Percentiles rank a stretch among this genome's conserved stretches.
phyloP scores from a whole-genome alignment of 37 sponge, comb jelly and placozoan genomes.

The Spongilla lacustris region DNA sequence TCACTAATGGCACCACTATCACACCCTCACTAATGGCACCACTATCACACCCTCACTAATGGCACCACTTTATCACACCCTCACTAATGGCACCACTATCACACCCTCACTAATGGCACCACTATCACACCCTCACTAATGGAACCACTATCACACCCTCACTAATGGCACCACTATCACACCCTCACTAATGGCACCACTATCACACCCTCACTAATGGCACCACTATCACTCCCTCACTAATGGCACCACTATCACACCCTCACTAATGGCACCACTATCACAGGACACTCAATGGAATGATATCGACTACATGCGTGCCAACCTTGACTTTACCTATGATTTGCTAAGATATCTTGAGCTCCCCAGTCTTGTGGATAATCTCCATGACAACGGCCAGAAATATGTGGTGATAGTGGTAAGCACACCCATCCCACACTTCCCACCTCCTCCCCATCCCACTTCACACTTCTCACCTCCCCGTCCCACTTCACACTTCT shows the following conservation, averaged over 20 bases:
- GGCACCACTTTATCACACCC: no score
- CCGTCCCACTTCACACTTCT: not conserved
- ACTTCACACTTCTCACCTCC: not conserved
- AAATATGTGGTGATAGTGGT: slow-evolving; percentile 73
- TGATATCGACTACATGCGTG: slow-evolving; percentile 89
- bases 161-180: not conserved
- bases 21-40: no score
- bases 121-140: no score
- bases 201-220: not conserved
- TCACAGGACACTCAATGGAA: slow-evolving; percentile 82
- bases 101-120: no score
- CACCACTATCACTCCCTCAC: not conserved
- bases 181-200: not conserved
- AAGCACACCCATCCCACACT: not conserved
- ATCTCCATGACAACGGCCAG: slow-evolving; percentile 69
- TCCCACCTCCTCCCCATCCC: not conserved
- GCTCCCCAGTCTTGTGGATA: slow-evolving; percentile 55
- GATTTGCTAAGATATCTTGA: slow-evolving; percentile 23
- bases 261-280: not conserved
- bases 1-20: no score
- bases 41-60: no score
- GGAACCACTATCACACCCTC: no score
- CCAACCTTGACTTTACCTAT: slow-evolving; percentile 79
- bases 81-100: no score
- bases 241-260: not conserved